Percentiles rank a stretch among this genome's conserved stretches.
These are phyloP conservation scores for Conomelus anceps DNA, from an alignment of 2,888 invertebrate species.

Conservation along the genomic window DNA sequence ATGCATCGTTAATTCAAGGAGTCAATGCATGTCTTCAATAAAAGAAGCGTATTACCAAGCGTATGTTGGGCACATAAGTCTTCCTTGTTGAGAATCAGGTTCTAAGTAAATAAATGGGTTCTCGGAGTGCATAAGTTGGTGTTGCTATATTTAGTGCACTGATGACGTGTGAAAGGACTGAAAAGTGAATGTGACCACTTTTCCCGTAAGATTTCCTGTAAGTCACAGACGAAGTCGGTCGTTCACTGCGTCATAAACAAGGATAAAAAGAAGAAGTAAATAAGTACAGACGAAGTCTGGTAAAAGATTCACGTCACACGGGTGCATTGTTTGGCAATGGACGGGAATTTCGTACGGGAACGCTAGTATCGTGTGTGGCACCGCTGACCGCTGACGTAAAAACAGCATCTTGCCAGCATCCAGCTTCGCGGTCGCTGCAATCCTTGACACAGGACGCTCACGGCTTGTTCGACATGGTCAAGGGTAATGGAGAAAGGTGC, in stretches of 20 bases:
- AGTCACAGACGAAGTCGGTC: neutral
- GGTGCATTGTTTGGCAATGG: neutral
- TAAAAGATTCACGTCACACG: neutral
- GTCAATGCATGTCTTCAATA: too few species aligned
- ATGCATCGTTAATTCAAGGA: neutral
- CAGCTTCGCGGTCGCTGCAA: neutral
- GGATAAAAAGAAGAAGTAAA: too few species aligned
- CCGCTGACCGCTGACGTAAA: neutral
- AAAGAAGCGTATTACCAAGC: too few species aligned
- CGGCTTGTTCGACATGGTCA: neutral
- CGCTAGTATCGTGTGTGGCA: neutral
- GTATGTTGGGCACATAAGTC: neutral
- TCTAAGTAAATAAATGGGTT: neutral
- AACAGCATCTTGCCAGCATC: neutral
- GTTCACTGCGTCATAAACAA: neutral
- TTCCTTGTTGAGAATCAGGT: neutral
- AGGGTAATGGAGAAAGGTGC: neutral
- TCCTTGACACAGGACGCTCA: neutral
- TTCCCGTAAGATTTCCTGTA: neutral
- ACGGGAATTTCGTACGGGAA: neutral
- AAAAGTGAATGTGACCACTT: neutral
- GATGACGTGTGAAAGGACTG: neutral
- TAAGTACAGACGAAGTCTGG: neutral
- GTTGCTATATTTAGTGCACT: neutral
- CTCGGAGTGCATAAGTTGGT: neutral